phyloP scores from a whole-genome alignment of 2,888 invertebrate species.

The Disparrhopalites patrizii region DNA sequence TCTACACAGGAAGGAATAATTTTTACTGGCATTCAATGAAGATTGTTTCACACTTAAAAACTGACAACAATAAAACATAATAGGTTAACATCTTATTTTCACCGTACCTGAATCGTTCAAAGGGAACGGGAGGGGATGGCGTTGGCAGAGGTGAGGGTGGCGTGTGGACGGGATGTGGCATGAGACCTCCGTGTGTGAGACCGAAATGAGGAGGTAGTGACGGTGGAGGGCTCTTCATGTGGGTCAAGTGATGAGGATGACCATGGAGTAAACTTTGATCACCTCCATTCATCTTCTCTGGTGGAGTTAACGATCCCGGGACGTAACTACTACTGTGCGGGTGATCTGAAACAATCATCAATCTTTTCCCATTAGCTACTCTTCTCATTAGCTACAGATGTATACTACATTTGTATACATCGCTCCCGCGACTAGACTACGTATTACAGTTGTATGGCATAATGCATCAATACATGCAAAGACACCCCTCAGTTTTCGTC shows the following conservation, averaged over 20 bases:
- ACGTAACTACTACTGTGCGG: conserved; percentile 50
- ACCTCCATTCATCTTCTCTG: conserved; percentile 54
- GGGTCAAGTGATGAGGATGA: conserved; percentile 49
- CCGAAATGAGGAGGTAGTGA: conserved; percentile 80
- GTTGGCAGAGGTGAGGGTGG: conserved; percentile 67
- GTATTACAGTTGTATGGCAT: too few relatives aligned
- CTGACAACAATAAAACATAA: neutral
- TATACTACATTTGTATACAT: too few relatives aligned
- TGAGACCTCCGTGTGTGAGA: conserved; percentile 55
- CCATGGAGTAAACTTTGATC: conserved; percentile 45
- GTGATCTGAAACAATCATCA: conserved; percentile 40
- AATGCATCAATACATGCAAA: too few relatives aligned
- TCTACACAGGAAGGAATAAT: too few relatives aligned
- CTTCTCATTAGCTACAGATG: neutral
- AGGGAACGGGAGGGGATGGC: conserved; percentile 53
- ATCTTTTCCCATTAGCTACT: neutral
- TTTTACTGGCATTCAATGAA: too few relatives aligned
- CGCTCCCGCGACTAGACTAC: too few relatives aligned
- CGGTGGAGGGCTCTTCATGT: conserved; percentile 48
- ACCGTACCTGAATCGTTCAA: conserved; percentile 50
- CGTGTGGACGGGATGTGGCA: conserved; percentile 68
- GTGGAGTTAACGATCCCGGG: conserved; percentile 54
- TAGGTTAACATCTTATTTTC: neutral
- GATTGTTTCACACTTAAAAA: too few relatives aligned
- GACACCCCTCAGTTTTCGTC: too few relatives aligned